Evolutionary conservation across 2,888 invertebrate species (phyloP), one percentile per base, ranked within the genome.

Genomic region (Campopleginae sp.): DNA sequence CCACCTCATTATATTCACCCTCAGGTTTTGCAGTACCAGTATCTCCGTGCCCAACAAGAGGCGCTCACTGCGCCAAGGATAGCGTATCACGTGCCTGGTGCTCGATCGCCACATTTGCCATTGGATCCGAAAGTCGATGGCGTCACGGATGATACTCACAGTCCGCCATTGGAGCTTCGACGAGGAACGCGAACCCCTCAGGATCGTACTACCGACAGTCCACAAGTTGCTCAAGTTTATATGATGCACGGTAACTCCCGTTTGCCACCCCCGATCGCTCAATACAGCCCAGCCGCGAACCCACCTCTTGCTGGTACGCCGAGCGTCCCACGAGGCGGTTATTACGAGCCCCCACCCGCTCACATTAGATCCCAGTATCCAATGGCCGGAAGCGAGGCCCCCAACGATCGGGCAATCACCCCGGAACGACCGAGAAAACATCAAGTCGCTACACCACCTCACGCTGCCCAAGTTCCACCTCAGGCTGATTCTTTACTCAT

Each of bases 401-500:
- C 91, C 2, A 90, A 92, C 84, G 93, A 94, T 82, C 93, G 95
- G 51, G 94, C 94, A 17, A 94, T 95, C 51, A 94, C 95, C 1
- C 95, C 95, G 6, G 94, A 95, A 51, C 94, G 94, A 84, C 94
- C 94, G 66, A 93, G 95, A 66, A 95, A 95, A 81, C 93, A 95
- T 77, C 95, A 95, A 89, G 91, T 91, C 7, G 89, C 91, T 12
- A 92, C 92, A 0, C 92, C 92, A 23, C 95, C 95, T 10, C 96
- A 96, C 94, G 96, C 96, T 84, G 95, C 96, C 90, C 97, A 97
- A 94, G 97, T 97, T 89, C 97, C 97, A 89, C 96, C 97, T 80
- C 97, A 97, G 92, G 97, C 97, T 7, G 98, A 98, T 94, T 97
- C 97, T 78, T 94, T 98, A 88, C 95, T 97, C 88, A 97, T 97